These are phyloP conservation scores for Serilophus lunatus DNA, from an alignment of 2,113 vertebrate species.

Conservation along the genomic window DNA sequence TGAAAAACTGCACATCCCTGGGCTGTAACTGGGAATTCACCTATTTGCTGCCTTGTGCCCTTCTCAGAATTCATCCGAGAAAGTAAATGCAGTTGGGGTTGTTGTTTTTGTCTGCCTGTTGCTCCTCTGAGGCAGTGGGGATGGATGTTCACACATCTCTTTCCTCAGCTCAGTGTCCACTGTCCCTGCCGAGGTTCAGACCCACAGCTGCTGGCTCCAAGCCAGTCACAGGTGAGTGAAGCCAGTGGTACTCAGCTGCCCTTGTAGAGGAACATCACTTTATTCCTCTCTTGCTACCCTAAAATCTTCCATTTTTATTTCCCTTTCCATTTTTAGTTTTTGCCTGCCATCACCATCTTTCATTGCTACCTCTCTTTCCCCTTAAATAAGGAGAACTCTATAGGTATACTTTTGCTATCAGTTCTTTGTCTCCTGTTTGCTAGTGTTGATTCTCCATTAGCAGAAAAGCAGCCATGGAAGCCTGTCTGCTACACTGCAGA, in stretches of 20 bases:
- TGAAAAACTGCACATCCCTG: not conserved
- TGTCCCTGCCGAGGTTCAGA: not conserved
- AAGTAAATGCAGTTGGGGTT: not conserved
- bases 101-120: not conserved
- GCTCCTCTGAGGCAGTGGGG: not conserved
- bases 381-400: not conserved
- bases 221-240: not conserved
- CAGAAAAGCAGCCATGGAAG: not conserved
- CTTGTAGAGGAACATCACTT: not conserved
- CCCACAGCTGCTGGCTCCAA: not conserved
- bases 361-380: not conserved
- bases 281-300: not conserved
- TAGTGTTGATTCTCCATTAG: not conserved
- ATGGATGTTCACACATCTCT: not conserved
- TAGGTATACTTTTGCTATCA: not conserved
- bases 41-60: accelerated
- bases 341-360: not conserved
- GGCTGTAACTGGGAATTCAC: not conserved
- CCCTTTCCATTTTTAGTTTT: not conserved
- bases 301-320: not conserved
- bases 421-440: not conserved
- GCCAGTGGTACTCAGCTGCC: not conserved
- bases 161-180: not conserved
- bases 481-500: not conserved
- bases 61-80: not conserved